These are phyloP conservation scores for Stylophora pistillata DNA, from an alignment of 64 coral and sea anemone species.

Conservation along the genomic window DNA sequence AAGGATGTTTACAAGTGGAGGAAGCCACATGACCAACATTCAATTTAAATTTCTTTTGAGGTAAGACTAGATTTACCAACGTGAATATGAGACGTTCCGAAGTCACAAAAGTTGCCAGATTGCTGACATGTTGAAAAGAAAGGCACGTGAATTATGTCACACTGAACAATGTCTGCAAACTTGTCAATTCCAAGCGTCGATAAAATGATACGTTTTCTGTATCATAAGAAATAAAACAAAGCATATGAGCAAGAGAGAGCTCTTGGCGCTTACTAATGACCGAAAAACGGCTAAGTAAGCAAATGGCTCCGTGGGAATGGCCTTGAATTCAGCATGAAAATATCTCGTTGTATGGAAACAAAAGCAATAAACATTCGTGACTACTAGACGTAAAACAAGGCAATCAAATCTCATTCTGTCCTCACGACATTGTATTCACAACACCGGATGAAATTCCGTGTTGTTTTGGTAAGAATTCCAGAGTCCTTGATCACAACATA, in stretches of 20 bases:
- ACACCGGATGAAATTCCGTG: neutral
- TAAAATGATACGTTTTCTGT: conserved; percentile 22
- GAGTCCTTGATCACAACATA: too few species aligned
- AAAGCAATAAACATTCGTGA: conserved; percentile 38
- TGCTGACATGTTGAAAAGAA: neutral
- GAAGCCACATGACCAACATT: neutral
- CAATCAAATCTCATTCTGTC: neutral
- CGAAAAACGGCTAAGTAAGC: neutral
- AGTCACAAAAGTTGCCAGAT: neutral
- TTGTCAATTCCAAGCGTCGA: neutral
- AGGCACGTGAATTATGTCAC: conserved; percentile 9
- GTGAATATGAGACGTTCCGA: neutral
- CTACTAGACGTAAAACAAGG: neutral
- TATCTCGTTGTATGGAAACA: neutral
- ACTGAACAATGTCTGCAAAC: neutral
- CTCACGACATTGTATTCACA: conserved; percentile 5
- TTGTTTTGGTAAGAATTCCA: neutral
- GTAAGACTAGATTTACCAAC: neutral
- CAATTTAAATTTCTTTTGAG: neutral
- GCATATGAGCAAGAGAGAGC: neutral
- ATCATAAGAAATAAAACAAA: neutral
- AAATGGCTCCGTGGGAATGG: neutral
- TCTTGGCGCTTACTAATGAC: neutral
- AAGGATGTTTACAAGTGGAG: neutral
- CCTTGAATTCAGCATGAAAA: neutral